Evolutionary conservation across 2,113 vertebrate genomes (phyloP), one percentile per base, ranked within the genome.

Genomic region (Ptychochromis oligacanthus): DNA sequence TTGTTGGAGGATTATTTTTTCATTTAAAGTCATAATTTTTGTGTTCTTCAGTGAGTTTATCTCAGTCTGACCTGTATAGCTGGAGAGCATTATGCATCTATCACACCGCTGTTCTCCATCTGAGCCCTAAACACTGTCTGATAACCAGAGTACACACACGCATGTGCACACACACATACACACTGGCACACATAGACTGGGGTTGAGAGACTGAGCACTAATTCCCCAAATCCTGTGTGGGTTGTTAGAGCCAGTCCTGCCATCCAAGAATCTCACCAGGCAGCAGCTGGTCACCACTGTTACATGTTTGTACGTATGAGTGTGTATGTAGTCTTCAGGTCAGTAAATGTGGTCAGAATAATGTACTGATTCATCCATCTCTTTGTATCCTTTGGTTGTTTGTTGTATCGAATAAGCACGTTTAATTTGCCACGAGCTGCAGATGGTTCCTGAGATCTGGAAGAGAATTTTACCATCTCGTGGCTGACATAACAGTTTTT

Each of bases 171-270:
- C 82, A 65, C 54, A 79, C 72, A 67, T 80, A 79, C 80, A 82
- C 52, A 64, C 46, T 4, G 12, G 7, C 55, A 46, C 6, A 46
- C 49, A 74, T 5, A 81, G 76, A 79, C 1, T 76, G 65, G 60
- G 60, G 67, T 79, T 85, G 36, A 81, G 55, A 77, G 84, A 85
- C 78, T 80, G 67, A 86, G 59, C 82, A 58, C 82, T 90, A 87
- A 92, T 88, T 91, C 87, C 83, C 61, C 84, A 89, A 84, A 91
- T 87, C 91, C 86, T 88, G 59, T 84, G 87, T 86, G 90, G 67
- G 77, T 87, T 92, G 84, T 89, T 88, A 84, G 75, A 89, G 85
- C 82, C 87, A 88, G 72, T 72, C 57, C 85, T 91, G 78, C 74
- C 86, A 88, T 92, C 89, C 91, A 92, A 87, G 74, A 88, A 82